A percentile compares a stretch with the other conserved stretches of the same genome.
phyloP scores from a whole-genome alignment of 1,140 invertebrate genomes.

The Drosophila kanapiae region DNA sequence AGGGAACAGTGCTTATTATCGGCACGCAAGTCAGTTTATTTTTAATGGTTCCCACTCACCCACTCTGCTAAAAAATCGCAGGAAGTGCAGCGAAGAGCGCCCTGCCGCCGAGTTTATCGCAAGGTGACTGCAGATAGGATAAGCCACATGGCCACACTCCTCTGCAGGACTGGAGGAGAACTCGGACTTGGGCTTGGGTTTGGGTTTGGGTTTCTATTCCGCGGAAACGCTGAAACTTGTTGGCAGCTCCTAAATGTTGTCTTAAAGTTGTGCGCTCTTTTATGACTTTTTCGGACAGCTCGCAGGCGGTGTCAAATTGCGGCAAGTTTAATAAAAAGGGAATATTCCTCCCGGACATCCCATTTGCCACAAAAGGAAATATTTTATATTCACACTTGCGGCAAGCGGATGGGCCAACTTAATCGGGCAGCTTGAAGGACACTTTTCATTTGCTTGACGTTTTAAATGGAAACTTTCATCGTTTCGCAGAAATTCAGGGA shows the following conservation, averaged over 20 bases:
- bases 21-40: constrained; percentile 85
- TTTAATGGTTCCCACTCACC: constrained; percentile 85
- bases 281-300: constrained; percentile 52
- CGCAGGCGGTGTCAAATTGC: constrained; percentile 40
- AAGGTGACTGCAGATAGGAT: constrained; percentile 65
- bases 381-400: constrained; percentile 38
- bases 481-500: background rate
- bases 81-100: constrained; percentile 56
- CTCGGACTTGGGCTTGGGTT: constrained; percentile 1
- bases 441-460: constrained; percentile 10
- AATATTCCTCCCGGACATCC: constrained; percentile 37
- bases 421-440: constrained; percentile 7
- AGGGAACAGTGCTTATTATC: constrained; percentile 74
- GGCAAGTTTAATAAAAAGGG: constrained; percentile 29
- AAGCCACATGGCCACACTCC: constrained; percentile 31
- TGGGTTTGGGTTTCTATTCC: constrained; percentile 49
- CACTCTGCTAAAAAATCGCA: constrained; percentile 58
- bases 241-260: constrained; percentile 71
- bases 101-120: constrained; percentile 67
- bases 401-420: constrained; percentile 5
- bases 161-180: constrained; percentile 1
- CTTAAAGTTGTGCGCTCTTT: constrained; percentile 68
- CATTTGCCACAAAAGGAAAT: constrained; percentile 19
- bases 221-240: constrained; percentile 79
- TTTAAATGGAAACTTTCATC: constrained; percentile 11